These are phyloP conservation scores for Daphoenositta chrysoptera DNA, from an alignment of 2,113 vertebrate genomes.

Conservation along the genomic window DNA sequence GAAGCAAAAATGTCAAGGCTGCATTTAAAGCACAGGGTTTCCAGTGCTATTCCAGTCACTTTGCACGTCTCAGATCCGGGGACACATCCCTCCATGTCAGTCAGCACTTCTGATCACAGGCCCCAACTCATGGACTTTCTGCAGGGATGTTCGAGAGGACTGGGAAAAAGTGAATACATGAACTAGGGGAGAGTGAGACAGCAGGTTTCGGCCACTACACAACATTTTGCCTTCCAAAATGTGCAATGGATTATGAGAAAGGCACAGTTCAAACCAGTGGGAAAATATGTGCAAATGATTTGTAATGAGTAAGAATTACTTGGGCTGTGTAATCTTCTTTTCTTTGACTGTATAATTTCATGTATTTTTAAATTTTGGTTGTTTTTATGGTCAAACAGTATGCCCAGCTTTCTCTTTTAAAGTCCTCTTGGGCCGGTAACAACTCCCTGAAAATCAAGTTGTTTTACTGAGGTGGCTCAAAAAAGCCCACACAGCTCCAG, in stretches of 20 bases:
- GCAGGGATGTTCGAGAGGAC: background rate
- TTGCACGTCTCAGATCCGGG: background rate
- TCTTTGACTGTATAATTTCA: background rate
- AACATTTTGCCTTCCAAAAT: background rate
- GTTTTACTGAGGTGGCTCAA: background rate
- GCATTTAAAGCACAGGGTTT: background rate
- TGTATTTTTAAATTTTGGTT: background rate
- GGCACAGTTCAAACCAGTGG: background rate
- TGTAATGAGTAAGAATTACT: background rate
- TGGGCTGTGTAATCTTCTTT: background rate
- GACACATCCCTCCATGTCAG: accelerated
- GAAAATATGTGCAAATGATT: background rate
- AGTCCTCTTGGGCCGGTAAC: background rate
- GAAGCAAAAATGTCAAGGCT: background rate
- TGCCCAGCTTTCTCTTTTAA: background rate
- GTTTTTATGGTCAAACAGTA: background rate
- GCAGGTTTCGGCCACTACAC: background rate
- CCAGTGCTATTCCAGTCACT: background rate
- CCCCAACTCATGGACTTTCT: background rate
- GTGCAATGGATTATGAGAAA: background rate
- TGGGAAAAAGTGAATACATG: background rate
- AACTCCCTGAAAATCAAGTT: background rate
- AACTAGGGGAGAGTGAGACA: background rate
- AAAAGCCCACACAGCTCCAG: background rate
- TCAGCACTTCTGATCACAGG: background rate